These are phyloP conservation scores for Alcis repandata DNA, from an alignment of 2,888 invertebrate genomes.

Conservation along the genomic window DNA sequence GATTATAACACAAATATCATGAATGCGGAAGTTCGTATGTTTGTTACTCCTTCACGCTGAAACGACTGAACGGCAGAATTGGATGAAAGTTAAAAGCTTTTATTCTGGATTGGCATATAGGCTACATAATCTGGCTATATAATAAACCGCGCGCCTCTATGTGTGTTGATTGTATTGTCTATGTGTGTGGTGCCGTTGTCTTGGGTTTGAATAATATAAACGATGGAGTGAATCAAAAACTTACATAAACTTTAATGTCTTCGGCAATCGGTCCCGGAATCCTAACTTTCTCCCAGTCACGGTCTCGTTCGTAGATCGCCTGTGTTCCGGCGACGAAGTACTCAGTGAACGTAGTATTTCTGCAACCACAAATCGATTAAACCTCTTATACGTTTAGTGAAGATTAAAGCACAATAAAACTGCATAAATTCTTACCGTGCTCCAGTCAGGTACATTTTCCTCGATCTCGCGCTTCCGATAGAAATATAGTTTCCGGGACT, in stretches of 20 bases:
- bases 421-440: conserved; percentile 85
- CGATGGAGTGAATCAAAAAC: conserved; percentile 50
- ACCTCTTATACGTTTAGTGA: neutral
- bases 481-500: conserved; percentile 93
- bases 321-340: conserved; percentile 93
- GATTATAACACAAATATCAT: too few relatives aligned
- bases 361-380: conserved; percentile 60
- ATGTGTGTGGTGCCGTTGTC: too few relatives aligned
- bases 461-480: conserved; percentile 90
- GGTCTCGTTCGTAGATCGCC: conserved; percentile 92
- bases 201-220: too few relatives aligned
- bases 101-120: too few relatives aligned
- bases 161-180: too few relatives aligned
- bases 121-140: too few relatives aligned
- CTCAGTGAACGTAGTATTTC: conserved; percentile 91
- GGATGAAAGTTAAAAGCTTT: too few relatives aligned
- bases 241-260: conserved; percentile 93
- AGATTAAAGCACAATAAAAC: neutral
- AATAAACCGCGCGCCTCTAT: too few relatives aligned
- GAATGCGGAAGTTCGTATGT: too few relatives aligned
- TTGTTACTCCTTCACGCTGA: too few relatives aligned
- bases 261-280: conserved; percentile 94
- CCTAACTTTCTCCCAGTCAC: conserved; percentile 92
- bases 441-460: conserved; percentile 92
- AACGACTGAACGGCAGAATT: too few relatives aligned